These are phyloP conservation scores for Microcebus jonahi DNA, from an alignment of 2,113 vertebrate species.

Conservation along the genomic window DNA sequence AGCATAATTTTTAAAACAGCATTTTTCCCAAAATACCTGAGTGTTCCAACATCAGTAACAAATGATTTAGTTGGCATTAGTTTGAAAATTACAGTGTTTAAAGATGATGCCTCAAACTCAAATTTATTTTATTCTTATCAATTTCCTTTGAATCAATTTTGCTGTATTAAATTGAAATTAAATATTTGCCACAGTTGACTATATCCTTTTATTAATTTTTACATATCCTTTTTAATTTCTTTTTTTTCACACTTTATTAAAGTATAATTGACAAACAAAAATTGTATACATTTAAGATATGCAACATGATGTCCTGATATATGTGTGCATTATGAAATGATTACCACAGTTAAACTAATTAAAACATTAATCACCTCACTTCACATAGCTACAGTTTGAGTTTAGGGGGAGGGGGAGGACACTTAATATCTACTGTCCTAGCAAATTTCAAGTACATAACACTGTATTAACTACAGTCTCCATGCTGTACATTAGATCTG, in stretches of 20 bases:
- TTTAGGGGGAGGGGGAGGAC: background rate
- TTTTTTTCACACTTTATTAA: background rate
- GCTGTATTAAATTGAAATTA: constrained; percentile 60
- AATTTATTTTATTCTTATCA: constrained; percentile 69
- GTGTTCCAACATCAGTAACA: constrained; percentile 67
- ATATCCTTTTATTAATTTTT: background rate
- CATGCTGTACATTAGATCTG: background rate
- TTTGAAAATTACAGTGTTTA: constrained; percentile 70
- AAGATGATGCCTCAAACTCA: constrained; percentile 57
- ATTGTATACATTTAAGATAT: background rate
- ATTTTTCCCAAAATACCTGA: constrained; percentile 62
- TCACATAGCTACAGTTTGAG: background rate
- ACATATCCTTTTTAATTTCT: background rate
- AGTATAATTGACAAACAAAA: background rate
- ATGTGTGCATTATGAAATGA: background rate
- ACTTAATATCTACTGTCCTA: background rate
- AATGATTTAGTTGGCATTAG: constrained; percentile 75
- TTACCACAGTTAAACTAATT: background rate
- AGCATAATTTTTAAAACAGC: constrained; percentile 74
- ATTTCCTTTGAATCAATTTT: constrained; percentile 70
- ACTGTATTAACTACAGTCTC: background rate
- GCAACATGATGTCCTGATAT: background rate
- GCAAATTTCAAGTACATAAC: background rate
- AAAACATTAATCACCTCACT: background rate
- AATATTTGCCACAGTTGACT: constrained; percentile 61